A percentile compares a stretch with the other conserved stretches of the same genome.
phyloP scores from a whole-genome alignment of 2,888 invertebrate genomes.

The Hydropsyche betteni region DNA sequence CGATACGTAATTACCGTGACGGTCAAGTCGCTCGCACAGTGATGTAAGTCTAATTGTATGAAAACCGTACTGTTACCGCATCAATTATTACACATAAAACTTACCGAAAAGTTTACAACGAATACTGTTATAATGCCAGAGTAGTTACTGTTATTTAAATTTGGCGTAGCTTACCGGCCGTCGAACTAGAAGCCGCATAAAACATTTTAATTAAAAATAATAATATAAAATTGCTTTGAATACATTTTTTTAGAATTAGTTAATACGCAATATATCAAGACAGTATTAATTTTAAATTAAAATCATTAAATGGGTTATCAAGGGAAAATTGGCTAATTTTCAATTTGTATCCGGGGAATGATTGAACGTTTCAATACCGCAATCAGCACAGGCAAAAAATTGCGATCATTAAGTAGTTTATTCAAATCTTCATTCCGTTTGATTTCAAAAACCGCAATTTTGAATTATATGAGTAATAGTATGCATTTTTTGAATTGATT shows the following conservation, averaged over 20 bases:
- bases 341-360: no score
- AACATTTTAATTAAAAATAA: not conserved
- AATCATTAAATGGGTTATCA: no score
- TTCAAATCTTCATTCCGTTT: not conserved
- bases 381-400: no score
- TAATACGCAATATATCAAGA: not conserved
- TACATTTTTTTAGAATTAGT: not conserved
- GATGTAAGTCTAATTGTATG: constrained; percentile 15
- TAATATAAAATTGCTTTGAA: not conserved
- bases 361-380: no score
- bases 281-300: no score
- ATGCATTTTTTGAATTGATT: no score
- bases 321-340: no score
- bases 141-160: constrained; percentile 8
- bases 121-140: constrained; percentile 1
- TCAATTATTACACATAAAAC: not conserved
- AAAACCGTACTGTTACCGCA: constrained; percentile 25
- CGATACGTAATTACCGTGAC: constrained; percentile 13
- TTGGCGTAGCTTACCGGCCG: not conserved
- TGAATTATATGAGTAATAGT: no score
- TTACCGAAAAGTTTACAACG: constrained; percentile 7
- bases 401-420: no score
- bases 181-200: not conserved
- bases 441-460: constrained; percentile 14
- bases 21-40: constrained; percentile 4